These are phyloP conservation scores for Elysia chlorotica DNA, from an alignment of 1,140 invertebrate species.

Conservation along the genomic window DNA sequence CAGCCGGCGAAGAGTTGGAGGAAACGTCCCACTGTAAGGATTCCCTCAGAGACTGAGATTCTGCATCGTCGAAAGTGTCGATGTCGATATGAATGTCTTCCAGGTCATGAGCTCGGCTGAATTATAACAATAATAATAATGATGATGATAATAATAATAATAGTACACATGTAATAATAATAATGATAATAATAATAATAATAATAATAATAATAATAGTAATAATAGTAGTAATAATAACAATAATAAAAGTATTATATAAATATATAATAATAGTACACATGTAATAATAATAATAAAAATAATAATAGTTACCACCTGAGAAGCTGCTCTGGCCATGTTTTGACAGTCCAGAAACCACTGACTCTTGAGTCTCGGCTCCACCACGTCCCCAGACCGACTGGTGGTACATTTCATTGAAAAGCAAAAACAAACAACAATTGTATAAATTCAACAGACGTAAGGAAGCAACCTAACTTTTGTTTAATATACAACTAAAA, in stretches of 20 bases:
- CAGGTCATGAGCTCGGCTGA: conserved; percentile 25
- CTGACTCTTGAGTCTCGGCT: conserved; percentile 94
- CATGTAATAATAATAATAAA: background rate
- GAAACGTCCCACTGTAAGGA: conserved; percentile 66
- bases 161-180: too few species aligned
- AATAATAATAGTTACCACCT: conserved; percentile 34
- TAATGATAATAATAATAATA: too few species aligned
- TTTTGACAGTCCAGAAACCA: conserved; percentile 76
- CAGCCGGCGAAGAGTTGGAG: conserved; percentile 68
- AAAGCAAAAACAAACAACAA: too few species aligned
- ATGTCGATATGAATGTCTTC: conserved; percentile 68
- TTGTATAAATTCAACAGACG: too few species aligned
- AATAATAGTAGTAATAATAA: too few species aligned
- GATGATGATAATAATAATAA: too few species aligned
- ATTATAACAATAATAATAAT: too few species aligned
- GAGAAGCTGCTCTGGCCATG: conserved; percentile 69
- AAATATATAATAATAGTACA: too few species aligned
- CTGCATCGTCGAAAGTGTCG: conserved; percentile 67
- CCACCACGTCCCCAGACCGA: conserved; percentile 95
- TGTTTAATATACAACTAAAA: too few species aligned
- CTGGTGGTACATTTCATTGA: conserved; percentile 54
- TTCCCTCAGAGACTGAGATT: conserved; percentile 65
- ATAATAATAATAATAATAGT: too few species aligned
- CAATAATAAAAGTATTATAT: too few species aligned
- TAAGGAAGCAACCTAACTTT: too few species aligned